Base-by-base conservation (phyloP, 1,140 invertebrate genomes). In the Megathymus violae region DNA sequence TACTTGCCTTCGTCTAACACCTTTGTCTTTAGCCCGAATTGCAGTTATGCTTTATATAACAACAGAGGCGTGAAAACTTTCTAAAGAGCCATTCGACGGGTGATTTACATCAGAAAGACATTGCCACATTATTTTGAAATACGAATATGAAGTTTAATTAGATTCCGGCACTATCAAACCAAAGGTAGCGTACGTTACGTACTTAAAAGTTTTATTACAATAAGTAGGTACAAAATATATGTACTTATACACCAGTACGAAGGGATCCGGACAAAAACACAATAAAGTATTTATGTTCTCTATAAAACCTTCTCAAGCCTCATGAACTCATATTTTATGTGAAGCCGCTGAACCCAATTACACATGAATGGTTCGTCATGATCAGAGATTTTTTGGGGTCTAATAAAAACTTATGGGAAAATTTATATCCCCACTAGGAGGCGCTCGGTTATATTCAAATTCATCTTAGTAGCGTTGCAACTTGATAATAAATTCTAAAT, bases 241-340 rank as follows among this genome's bases (percentile, higher is more conserved):
- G 77, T 66, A 65, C 31, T 27, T 27, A 69, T 65, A 79, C 67
- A 65, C 31, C 38, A 62, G 72, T 78, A 80, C 78, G 64, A 76
- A 76, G 64, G 54, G 70, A 72, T 67, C 41, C 71, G 71, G 61
- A 88, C 81, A 83, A 87, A 82, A 88, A 86, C 74, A 85, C 78
- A 88, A 88, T 85, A 86, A 90, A 90, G 80, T 85, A 83, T 90
- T 90, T 90, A 90, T 88, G 85, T 83, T 85, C 71, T 80, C 84
- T 82, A 90, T 88, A 90, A 88, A 89, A 86, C 78, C 74, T 75
- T 81, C 72, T 74, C 70, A 65, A 67, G 71, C 67, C 41, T 46
- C 75, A 78, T 75, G 80, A 82, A 81, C 85, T 88, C 84, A 85
- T 88, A 90, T 90, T 88, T 90, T 90, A 90, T 82, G 82, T 80